Conservation (phyloP, 1,140 invertebrate species). For the Zaprionus vittiger region DNA sequence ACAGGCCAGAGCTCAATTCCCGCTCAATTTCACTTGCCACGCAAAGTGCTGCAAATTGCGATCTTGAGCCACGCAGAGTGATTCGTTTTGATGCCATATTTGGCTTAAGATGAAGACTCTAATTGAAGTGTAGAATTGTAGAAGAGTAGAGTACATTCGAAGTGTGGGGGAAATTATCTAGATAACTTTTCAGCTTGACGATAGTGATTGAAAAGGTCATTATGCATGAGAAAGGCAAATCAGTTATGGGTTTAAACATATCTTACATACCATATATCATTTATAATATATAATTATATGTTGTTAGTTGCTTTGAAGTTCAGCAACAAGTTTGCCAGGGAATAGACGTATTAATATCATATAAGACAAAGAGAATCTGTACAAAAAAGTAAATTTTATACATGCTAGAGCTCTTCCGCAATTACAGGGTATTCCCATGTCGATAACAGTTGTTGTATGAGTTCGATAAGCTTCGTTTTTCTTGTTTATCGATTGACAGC, state of each 20-base stretch:
- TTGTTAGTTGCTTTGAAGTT: no score
- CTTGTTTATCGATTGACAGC: neutral
- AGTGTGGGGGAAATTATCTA: neutral
- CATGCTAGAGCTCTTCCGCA: neutral
- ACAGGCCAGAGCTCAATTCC: constrained; percentile 15
- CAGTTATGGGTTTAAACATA: no score
- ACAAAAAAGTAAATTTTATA: neutral
- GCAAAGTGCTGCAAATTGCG: constrained; percentile 6
- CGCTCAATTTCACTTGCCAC: neutral
- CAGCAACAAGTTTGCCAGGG: neutral
- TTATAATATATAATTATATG: no score
- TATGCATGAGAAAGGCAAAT: neutral
- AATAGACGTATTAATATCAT: neutral
- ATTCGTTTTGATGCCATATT: constrained; percentile 16
- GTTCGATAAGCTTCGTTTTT: neutral
- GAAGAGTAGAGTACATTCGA: neutral
- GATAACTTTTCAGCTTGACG: neutral
- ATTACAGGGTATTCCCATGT: neutral
- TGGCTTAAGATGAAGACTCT: neutral
- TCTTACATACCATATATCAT: no score
- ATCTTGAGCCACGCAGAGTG: constrained; percentile 3
- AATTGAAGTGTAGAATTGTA: neutral
- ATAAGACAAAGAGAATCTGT: neutral
- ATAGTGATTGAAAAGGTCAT: neutral
- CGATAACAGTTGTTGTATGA: no score